Evolutionary conservation across 1,140 invertebrate species (phyloP).

Genomic region (Drosophila bocki): DNA sequence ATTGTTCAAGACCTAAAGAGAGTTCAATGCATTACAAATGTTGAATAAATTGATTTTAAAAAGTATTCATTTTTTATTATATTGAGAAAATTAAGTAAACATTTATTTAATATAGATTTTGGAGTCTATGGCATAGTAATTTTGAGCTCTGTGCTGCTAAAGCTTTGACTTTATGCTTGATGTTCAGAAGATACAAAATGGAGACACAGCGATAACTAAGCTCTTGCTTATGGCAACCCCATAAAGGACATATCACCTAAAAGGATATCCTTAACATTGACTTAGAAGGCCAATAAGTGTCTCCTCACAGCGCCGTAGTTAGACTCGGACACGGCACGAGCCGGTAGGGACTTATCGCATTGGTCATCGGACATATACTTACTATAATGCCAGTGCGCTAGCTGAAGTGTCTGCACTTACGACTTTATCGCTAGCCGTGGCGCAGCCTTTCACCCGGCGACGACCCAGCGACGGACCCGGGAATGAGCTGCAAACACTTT

Average conservation of each 20-base stretch:
- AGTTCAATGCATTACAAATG: background rate
- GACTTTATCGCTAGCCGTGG: constrained; percentile 51
- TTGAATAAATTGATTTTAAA: background rate
- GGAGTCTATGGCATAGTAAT: too few species aligned
- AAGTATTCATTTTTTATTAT: rapidly evolving
- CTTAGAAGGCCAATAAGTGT: background rate
- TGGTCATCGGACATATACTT: constrained; percentile 49
- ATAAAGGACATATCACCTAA: background rate
- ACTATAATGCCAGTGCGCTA: background rate
- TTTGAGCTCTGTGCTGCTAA: background rate
- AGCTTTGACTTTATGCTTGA: background rate
- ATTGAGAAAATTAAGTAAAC: background rate
- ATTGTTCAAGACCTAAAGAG: background rate
- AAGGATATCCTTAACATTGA: too few species aligned
- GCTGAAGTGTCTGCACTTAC: constrained; percentile 58
- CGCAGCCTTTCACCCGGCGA: constrained; percentile 67
- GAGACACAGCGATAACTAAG: background rate
- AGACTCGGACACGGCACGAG: constrained; percentile 26
- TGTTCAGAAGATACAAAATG: background rate
- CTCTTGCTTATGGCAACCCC: background rate
- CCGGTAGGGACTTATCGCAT: constrained; percentile 9
- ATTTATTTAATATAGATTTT: background rate
- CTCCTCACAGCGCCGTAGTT: background rate
- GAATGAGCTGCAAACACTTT: constrained; percentile 63
- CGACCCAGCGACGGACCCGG: constrained; percentile 22